These are phyloP conservation scores for Maniola jurtina DNA, from an alignment of 1,140 invertebrate species.

Conservation along the genomic window DNA sequence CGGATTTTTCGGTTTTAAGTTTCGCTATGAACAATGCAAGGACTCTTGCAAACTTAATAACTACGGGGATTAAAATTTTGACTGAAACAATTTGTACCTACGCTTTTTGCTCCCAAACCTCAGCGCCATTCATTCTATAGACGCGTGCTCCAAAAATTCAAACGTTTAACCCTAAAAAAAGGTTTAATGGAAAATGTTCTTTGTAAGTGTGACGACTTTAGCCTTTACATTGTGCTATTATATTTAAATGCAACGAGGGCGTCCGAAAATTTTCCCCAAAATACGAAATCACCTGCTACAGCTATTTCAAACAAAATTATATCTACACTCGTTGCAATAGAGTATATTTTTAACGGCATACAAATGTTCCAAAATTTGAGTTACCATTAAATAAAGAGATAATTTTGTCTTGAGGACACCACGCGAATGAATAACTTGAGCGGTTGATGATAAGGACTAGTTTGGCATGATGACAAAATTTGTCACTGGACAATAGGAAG, in stretches of 20 bases:
- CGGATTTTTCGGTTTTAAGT: too few relatives aligned
- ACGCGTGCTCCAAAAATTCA: conserved; percentile 31
- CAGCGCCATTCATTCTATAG: conserved; percentile 32
- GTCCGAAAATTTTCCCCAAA: conserved; percentile 45
- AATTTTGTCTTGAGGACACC: conserved; percentile 35
- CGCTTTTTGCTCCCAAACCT: neutral
- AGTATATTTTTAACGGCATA: conserved; percentile 31
- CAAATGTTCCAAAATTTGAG: conserved; percentile 39
- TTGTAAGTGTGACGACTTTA: conserved; percentile 45
- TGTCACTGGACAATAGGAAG: conserved; percentile 43
- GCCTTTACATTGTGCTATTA: conserved; percentile 54
- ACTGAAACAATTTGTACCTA: too few relatives aligned
- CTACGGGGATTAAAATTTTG: too few relatives aligned
- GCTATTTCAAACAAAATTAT: conserved; percentile 30
- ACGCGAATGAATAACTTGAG: conserved; percentile 32
- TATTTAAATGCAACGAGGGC: conserved; percentile 54
- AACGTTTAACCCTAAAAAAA: conserved; percentile 28
- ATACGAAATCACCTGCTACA: conserved; percentile 50
- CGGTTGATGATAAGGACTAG: conserved; percentile 30
- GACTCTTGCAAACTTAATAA: too few relatives aligned
- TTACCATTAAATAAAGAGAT: conserved; percentile 55
- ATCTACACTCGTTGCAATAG: conserved; percentile 30
- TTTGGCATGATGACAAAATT: conserved; percentile 29
- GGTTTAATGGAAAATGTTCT: conserved; percentile 31
- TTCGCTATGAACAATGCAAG: too few relatives aligned